phyloP scores from a whole-genome alignment of 2,888 invertebrate species.

The Abrostola tripartita region DNA sequence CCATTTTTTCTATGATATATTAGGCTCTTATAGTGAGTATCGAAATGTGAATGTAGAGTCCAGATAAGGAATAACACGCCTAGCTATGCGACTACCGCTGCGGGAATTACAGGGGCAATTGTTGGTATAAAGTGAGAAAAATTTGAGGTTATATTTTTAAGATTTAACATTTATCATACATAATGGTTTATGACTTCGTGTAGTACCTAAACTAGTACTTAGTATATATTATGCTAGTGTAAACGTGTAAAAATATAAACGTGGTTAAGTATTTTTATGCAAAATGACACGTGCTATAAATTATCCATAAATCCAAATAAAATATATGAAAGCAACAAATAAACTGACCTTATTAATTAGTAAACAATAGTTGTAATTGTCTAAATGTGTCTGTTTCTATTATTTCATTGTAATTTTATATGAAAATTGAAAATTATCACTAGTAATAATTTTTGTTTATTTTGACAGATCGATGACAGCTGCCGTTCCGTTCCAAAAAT shows the following conservation, averaged over 20 bases:
- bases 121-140: background rate
- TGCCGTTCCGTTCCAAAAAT: background rate
- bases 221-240: too few species aligned
- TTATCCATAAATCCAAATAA: background rate
- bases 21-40: too few species aligned
- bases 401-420: slow-evolving; percentile 5
- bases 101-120: background rate
- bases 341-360: slow-evolving; percentile 19
- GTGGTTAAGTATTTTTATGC: background rate
- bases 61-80: too few species aligned
- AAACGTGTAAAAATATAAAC: background rate
- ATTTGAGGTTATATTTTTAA: slow-evolving; percentile 27
- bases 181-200: background rate
- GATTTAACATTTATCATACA: background rate
- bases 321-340: background rate
- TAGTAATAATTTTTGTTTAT: slow-evolving; percentile 14
- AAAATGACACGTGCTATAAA: slow-evolving; percentile 24
- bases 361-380: slow-evolving; percentile 3
- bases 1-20: background rate
- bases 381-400: background rate
- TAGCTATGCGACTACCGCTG: too few species aligned
- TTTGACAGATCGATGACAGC: slow-evolving; percentile 10
- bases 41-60: too few species aligned
- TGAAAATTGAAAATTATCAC: background rate
- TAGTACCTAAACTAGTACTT: background rate